Evolutionary conservation across 2,888 invertebrate species (phyloP), one percentile per base, ranked within the genome.

Genomic region (Ochropacha duplaris): DNA sequence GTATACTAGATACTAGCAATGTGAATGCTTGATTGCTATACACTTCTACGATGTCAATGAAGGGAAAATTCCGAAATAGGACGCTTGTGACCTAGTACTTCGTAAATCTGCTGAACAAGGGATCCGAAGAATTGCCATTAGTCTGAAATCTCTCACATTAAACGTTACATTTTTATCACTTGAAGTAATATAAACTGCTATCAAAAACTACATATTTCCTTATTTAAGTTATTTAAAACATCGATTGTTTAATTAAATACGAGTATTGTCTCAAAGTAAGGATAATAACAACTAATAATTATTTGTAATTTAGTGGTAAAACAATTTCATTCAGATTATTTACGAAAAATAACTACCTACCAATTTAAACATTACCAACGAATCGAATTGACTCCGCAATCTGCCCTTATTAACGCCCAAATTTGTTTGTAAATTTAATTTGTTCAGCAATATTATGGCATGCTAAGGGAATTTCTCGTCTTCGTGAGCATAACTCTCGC

Each of bases 61-160:
- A 44, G 9, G 44, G 44, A 44, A 44, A 66, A 72, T 67, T 65
- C 64, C 70, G 71, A 79, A 80, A 78, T 76, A 75, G 73, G 73
- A 77, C 69, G 74, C 69, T 80, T 79, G 74, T 64, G 81, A 78
- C 79, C 86, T 85, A 86, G 77, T 81, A 72, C 78, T 71, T 82
- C 84, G 79, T 87, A 87, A 87, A 87, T 84, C 78, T 81, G 78
- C 73, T 76, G 69, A 72, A 75, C 77, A 74, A 74, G 74, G 78
- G 78, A 70, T 77, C 74, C 75, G 61, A 71, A 69, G 72, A 72
- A 68, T 59, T 67, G 73, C 77, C 70, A 80, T 83, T 81, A 81
- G 78, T 63, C 70, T 71, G 60, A 74, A 78, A 76, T 73, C 65
- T 74, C 68, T 60, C 66, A 68, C 74, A 74, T 78, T 74, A 66